phyloP scores from a whole-genome alignment of 1,140 invertebrate species.

The Drosophila hydei region DNA sequence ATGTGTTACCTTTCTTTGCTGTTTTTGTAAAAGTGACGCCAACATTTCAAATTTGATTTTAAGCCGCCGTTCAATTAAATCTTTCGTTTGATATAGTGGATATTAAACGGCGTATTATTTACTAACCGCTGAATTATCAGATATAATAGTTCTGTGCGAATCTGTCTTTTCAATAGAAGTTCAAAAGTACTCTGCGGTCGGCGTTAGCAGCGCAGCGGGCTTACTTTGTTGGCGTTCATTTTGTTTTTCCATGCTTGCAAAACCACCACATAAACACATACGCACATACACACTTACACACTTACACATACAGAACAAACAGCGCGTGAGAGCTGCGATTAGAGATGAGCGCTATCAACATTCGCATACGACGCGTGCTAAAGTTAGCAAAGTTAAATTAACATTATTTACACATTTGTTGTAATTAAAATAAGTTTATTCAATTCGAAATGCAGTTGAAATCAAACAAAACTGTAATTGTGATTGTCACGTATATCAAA shows the following conservation, averaged over 20 bases:
- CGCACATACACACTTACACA: conserved; percentile 19
- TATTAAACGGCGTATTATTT: neutral
- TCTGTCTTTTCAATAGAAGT: conserved; percentile 15
- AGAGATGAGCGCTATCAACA: conserved; percentile 21
- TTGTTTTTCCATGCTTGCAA: conserved; percentile 76
- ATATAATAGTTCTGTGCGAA: neutral
- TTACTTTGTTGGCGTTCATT: conserved; percentile 69
- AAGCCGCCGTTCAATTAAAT: conserved; percentile 35
- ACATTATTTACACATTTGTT: neutral
- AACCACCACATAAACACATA: conserved; percentile 65
- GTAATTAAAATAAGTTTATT: neutral
- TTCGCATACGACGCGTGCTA: conserved; percentile 3
- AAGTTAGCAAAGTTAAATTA: neutral
- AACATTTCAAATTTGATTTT: conserved; percentile 52
- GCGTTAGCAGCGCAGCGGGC: conserved; percentile 55
- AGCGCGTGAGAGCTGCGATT: conserved; percentile 52
- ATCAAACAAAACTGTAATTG: neutral
- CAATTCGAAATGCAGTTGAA: neutral
- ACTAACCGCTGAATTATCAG: neutral
- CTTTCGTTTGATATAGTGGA: neutral
- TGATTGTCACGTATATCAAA: too few species aligned
- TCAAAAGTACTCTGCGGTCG: conserved; percentile 31
- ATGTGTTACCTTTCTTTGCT: conserved; percentile 10
- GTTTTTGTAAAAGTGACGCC: conserved; percentile 67
- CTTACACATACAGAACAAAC: conserved; percentile 14